These are phyloP conservation scores for Amblyraja radiata DNA, from an alignment of 2,797 vertebrate species.

Conservation along the genomic window DNA sequence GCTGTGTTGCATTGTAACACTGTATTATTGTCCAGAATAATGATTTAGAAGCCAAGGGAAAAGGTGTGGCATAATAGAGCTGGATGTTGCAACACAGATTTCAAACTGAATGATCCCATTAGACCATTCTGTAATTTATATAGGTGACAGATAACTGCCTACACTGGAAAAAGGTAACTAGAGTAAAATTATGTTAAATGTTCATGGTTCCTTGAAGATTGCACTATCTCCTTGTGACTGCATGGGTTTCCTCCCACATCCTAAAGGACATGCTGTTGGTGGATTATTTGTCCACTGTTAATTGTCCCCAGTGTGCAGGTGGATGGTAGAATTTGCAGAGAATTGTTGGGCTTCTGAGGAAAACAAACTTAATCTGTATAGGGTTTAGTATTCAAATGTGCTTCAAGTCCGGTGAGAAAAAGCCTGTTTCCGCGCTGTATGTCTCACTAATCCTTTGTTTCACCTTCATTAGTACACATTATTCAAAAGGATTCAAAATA, in stretches of 20 bases:
- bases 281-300: no score
- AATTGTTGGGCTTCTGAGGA: no score
- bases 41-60: background rate
- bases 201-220: background rate
- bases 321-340: no score
- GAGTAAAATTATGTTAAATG: background rate
- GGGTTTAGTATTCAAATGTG: no score
- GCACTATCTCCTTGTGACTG: no score
- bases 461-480: background rate
- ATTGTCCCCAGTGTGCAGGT: no score
- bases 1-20: background rate
- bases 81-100: background rate
- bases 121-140: background rate
- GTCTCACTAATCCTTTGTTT: background rate
- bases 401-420: no score
- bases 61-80: background rate
- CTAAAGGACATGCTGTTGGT: no score
- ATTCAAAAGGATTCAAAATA: background rate
- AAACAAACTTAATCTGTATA: no score
- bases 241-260: no score
- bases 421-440: no score
- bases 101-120: background rate
- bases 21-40: conserved; percentile 2
- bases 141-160: background rate
- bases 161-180: background rate